A percentile compares a stretch with the other conserved stretches of the same genome.
phyloP scores from a whole-genome alignment of 92 coral and sea anemone species.

The Micromussa lordhowensis region DNA sequence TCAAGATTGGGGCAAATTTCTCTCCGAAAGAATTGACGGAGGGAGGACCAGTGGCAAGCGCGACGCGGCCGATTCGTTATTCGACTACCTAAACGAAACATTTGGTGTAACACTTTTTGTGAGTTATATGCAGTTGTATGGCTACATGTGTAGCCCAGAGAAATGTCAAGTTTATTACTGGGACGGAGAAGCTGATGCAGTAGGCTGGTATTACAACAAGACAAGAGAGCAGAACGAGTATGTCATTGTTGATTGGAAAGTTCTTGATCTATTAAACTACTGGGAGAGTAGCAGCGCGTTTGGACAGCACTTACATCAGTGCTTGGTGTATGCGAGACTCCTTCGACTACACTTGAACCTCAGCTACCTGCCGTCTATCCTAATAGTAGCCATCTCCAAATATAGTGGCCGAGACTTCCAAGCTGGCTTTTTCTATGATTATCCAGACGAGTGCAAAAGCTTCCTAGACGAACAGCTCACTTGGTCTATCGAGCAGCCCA shows the following conservation, averaged over 20 bases:
- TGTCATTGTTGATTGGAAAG: constrained; percentile 68
- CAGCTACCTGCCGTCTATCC: constrained; percentile 49
- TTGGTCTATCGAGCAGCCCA: background rate
- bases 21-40: background rate
- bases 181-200: constrained; percentile 47
- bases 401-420: constrained; percentile 37
- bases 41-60: background rate
- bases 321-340: constrained; percentile 64
- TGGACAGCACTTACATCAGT: constrained; percentile 60
- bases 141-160: constrained; percentile 21
- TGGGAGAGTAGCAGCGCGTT: constrained; percentile 39
- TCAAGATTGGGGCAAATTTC: background rate
- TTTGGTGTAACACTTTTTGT: background rate
- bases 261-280: constrained; percentile 10
- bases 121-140: constrained; percentile 21
- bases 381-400: constrained; percentile 57
- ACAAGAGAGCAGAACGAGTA: constrained; percentile 7
- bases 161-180: constrained; percentile 12
- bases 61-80: background rate
- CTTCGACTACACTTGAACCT: constrained; percentile 57
- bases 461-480: too few species aligned
- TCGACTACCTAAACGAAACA: background rate
- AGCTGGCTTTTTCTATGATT: constrained; percentile 55
- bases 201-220: constrained; percentile 29
- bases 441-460: constrained; percentile 55